Percentiles rank a stretch among this genome's conserved stretches.
phyloP scores from a whole-genome alignment of 2,797 vertebrate genomes.

The Garrulus glandarius region DNA sequence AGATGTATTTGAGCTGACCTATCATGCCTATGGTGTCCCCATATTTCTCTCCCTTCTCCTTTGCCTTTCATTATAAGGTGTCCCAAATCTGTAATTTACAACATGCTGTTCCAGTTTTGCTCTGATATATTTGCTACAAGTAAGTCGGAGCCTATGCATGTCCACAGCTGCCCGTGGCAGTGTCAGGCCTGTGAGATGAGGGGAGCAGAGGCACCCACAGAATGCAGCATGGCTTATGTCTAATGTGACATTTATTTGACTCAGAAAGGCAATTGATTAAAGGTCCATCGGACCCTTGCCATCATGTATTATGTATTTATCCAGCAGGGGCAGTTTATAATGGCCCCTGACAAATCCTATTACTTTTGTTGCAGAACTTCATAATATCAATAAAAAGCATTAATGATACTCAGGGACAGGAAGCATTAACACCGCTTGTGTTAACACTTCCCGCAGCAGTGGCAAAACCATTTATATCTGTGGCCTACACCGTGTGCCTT shows the following conservation, averaged over 20 bases:
- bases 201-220: slow-evolving; percentile 38
- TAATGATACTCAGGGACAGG: background rate
- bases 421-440: background rate
- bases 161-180: slow-evolving; percentile 13
- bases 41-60: slow-evolving; percentile 53
- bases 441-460: slow-evolving; percentile 11
- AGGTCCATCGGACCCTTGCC: slow-evolving; percentile 64
- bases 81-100: slow-evolving; percentile 62
- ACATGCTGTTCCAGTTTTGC: background rate
- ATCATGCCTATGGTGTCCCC: slow-evolving; percentile 26
- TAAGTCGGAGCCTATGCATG: slow-evolving; percentile 10
- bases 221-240: slow-evolving; percentile 44
- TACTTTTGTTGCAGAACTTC: slow-evolving; percentile 55
- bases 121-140: slow-evolving; percentile 42
- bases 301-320: slow-evolving; percentile 72
- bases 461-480: background rate
- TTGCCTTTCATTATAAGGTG: slow-evolving; percentile 50
- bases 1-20: slow-evolving; percentile 41
- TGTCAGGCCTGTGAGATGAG: slow-evolving; percentile 32
- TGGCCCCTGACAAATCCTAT: slow-evolving; percentile 64
- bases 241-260: slow-evolving; percentile 72
- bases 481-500: slow-evolving; percentile 4
- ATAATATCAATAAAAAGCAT: slow-evolving; percentile 42
- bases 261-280: slow-evolving; percentile 71
- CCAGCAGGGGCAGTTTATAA: slow-evolving; percentile 58